Percentiles rank a stretch among this genome's conserved stretches.
phyloP scores from a whole-genome alignment of 1,140 invertebrate genomes.

The Acyrthosiphon pisum region DNA sequence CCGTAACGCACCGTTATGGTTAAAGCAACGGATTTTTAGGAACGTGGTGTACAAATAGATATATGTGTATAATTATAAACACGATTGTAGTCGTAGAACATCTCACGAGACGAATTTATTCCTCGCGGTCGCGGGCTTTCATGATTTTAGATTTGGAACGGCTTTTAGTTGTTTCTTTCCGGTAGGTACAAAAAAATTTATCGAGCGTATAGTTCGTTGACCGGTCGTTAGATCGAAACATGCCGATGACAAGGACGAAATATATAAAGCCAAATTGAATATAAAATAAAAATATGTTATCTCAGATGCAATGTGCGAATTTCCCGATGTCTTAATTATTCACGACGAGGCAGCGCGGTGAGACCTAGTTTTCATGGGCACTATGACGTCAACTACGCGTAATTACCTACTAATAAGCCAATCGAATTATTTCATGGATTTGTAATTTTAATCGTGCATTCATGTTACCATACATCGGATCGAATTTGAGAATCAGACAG shows the following conservation, averaged over 20 bases:
- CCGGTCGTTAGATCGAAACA: constrained; percentile 1
- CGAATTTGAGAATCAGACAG: neutral
- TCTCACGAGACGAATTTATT: constrained; percentile 13
- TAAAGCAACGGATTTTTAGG: neutral
- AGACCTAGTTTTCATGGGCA: neutral
- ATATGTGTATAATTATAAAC: neutral
- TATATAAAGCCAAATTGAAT: neutral
- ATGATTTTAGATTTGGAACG: constrained; percentile 37
- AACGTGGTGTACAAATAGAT: neutral
- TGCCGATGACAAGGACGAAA: constrained; percentile 25
- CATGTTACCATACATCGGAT: neutral
- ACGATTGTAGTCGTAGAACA: neutral
- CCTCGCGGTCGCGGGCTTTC: neutral
- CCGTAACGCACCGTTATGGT: neutral
- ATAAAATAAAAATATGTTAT: neutral
- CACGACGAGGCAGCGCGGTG: neutral
- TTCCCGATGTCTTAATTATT: neutral
- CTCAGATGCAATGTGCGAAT: neutral
- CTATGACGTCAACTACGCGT: neutral
- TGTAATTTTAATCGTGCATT: neutral
- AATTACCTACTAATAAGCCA: neutral
- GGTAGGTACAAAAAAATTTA: neutral
- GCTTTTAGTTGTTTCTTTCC: constrained; percentile 34
- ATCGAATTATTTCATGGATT: neutral
- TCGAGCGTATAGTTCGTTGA: constrained; percentile 31